Conservation (phyloP, 1,140 invertebrate genomes). For the Meteorus sp. region DNA sequence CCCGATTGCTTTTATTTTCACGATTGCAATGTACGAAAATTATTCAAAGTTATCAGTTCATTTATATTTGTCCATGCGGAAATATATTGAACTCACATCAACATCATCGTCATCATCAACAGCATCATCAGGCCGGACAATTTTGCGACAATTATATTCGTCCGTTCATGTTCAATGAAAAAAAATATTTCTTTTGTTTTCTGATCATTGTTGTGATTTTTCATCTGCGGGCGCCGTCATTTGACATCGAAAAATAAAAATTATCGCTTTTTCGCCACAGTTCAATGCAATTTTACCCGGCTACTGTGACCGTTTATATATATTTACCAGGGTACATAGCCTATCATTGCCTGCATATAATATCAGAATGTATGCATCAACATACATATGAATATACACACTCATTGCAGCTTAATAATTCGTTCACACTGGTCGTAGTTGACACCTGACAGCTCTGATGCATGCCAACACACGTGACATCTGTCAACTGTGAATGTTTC, state of each 20-base stretch:
- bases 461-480: slow-evolving; percentile 28
- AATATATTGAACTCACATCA: background rate
- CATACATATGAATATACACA: background rate
- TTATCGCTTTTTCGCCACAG: slow-evolving; percentile 10
- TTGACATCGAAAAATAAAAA: slow-evolving; percentile 8
- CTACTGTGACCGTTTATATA: too few species aligned
- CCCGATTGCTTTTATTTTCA: too few species aligned
- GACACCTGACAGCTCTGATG: slow-evolving; percentile 26
- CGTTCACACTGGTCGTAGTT: slow-evolving; percentile 25
- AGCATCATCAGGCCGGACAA: background rate
- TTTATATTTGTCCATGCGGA: background rate
- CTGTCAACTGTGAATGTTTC: slow-evolving; percentile 29
- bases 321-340: background rate
- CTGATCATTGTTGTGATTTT: slow-evolving; percentile 5
- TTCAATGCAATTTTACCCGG: slow-evolving; percentile 3
- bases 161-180: background rate
- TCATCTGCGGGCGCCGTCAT: slow-evolving; percentile 15
- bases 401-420: slow-evolving; percentile 25
- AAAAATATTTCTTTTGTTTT: slow-evolving; percentile 7
- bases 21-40: background rate
- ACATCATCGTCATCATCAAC: background rate
- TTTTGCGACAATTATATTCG: too few species aligned
- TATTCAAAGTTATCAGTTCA: background rate
- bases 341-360: background rate
- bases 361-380: background rate